Base-by-base conservation (phyloP, 1,140 invertebrate species). In the Thalassaphorura encarpata region DNA sequence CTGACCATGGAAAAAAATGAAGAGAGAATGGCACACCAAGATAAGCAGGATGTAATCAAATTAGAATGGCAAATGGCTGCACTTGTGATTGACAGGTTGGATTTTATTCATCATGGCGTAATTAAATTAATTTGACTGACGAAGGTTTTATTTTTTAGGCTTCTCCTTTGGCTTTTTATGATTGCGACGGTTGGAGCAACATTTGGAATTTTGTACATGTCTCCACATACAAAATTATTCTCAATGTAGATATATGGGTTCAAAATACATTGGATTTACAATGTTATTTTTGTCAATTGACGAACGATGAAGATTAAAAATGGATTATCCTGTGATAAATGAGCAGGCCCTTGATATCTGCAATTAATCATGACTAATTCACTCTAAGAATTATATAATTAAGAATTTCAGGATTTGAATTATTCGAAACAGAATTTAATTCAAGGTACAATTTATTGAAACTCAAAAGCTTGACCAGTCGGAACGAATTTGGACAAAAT, bases 1-100 rank as follows among this genome's bases (percentile, higher is more conserved):
- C 71, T 74, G 58, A 76, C 76, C 1, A 77, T 80, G 48, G 77
- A 80, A 63, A 71, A 71, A 61, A 77, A 79, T 65, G 78, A 80
- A 58, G 69, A 74, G 60, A 64, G 79, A 28, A 60, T 78, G 24
- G 70, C 71, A 4, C 77, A 80, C 52, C 76, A 78, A 59, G 79
- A 81, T 60, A 64, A 72, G 27, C 64, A 73, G 47, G 79, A 81
- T 57, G 70, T 70, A 39, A 73, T 77, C 52, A 74, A 73, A 56
- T 62, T 74, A 28, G 79, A 81, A 60, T 80, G 78, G 78, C 77
- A 80, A 66, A 77, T 79, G 63, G 71, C 79, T 28, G 78, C 79
- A 1, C 66, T 79, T 16, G 75, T 80, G 4, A 68, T 80, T 4
- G 78, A 80, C 66, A 69, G 78, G 54, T 70, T 24, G 36, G 42